Evolutionary conservation across 2,113 vertebrate genomes (phyloP).

Genomic region (Geococcyx californianus): DNA sequence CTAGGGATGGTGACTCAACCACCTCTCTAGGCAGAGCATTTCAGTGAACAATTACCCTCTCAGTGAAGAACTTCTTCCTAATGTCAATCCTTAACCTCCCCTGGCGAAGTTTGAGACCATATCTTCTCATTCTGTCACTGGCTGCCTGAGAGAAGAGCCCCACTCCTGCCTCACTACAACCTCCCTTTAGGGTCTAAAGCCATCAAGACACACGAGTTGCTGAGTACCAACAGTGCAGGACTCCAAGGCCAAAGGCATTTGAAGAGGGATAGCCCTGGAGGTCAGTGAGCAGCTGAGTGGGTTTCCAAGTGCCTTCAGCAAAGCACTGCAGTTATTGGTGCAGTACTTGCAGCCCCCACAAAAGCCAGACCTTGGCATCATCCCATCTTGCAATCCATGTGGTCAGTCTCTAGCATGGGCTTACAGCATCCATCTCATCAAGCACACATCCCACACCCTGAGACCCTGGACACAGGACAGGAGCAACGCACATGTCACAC

Average conservation of each 20-base stretch:
- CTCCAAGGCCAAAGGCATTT: not conserved
- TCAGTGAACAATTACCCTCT: too few relatives aligned
- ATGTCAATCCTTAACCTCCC: too few relatives aligned
- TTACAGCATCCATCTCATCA: not conserved
- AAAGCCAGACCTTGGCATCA: not conserved
- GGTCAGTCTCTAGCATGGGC: not conserved
- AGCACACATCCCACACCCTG: not conserved
- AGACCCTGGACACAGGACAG: not conserved
- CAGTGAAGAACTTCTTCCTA: too few relatives aligned
- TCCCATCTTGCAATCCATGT: not conserved
- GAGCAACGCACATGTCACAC: too few relatives aligned
- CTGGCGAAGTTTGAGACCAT: too few relatives aligned
- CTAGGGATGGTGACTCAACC: too few relatives aligned
- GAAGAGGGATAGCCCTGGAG: not conserved
- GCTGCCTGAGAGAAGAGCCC: too few relatives aligned
- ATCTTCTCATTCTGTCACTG: too few relatives aligned
- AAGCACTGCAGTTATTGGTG: not conserved
- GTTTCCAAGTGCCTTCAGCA: not conserved
- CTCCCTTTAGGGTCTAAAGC: not conserved
- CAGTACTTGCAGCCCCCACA: not conserved
- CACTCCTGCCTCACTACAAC: too few relatives aligned
- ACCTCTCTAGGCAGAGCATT: too few relatives aligned
- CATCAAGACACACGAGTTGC: rapidly evolving
- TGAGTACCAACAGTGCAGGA: not conserved
- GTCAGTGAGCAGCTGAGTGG: not conserved